Evolutionary conservation across 2,888 invertebrate species (phyloP).

Genomic region (Agrilus cyanescens): DNA sequence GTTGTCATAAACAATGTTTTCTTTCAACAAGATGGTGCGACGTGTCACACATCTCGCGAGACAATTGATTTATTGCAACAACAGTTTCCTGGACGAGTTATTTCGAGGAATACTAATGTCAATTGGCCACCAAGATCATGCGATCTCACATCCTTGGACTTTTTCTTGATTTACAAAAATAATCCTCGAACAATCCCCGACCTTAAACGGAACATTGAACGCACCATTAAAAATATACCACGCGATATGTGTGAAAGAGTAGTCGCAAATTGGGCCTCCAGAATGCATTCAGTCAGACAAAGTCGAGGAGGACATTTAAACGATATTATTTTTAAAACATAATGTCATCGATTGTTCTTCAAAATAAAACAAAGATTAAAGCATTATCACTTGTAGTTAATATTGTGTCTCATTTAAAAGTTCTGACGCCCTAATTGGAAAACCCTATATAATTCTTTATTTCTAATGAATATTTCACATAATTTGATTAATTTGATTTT

Average conservation of each 20-base stretch:
- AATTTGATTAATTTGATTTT: no score
- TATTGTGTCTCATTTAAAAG: no score
- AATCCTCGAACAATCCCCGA: no score
- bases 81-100: slow-evolving; percentile 1
- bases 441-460: no score
- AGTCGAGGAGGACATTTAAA: slow-evolving; percentile 1
- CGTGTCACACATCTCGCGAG: background rate
- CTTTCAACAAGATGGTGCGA: background rate
- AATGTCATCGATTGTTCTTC: no score
- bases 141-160: background rate
- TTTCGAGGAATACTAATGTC: background rate
- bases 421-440: no score
- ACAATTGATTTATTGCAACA: background rate
- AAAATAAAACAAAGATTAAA: no score
- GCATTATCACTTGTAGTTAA: no score
- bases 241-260: slow-evolving; percentile 1
- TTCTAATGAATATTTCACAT: no score
- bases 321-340: no score
- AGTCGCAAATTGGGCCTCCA: slow-evolving; percentile 1
- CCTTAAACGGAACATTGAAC: slow-evolving; percentile 1
- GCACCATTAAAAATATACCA: background rate
- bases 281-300: background rate
- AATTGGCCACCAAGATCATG: slow-evolving; percentile 3
- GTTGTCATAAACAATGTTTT: no score
- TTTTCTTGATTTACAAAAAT: no score